Base-by-base conservation (phyloP, 2,797 vertebrate species). In the Choloepus didactylus region DNA sequence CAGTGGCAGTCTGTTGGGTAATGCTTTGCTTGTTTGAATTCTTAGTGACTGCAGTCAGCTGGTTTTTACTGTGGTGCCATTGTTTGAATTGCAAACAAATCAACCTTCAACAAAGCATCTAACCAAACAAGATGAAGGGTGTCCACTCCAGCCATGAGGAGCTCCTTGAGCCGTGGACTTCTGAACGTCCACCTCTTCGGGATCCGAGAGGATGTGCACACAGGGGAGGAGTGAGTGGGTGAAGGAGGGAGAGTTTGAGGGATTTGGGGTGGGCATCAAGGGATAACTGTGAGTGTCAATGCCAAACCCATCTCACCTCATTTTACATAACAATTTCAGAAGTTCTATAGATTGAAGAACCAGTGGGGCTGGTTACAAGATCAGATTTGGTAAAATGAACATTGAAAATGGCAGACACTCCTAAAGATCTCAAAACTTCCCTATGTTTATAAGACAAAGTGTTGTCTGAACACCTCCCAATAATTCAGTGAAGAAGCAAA, bases 11-110 rank as follows among this genome's bases (percentile, higher is more conserved):
- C 92, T 93, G 60, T 91, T 96, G 95, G 96, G 95, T 94, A 97
- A 97, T 87, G 89, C 72, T 81, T 84, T 69, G 93, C 96, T 98
- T 97, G 91, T 97, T 97, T 96, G 95, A 97, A 97, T 93, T 95
- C 97, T 98, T 93, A 97, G 96, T 96, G 96, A 98, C 97, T 97
- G 96, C 92, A 96, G 95, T 98, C 96, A 98, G 97, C 98, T 98
- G 97, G 91, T 98, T 98, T 98, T 98, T 95, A 92, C 64, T 90
- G 94, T 95, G 96, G 89, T 97, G 67, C 94, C 76, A 29, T 72
- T 95, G 98, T 98, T 98, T 98, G 97, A 98, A 98, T 97, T 98
- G 97, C 97, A 98, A 98, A 98, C 95, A 97, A 92, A 95, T 83
- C 87, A 77, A 56, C 79, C 59, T 81, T 41, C 76, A 95, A 98